phyloP scores from a whole-genome alignment of 2,797 vertebrate species.

The Neostethus bicornis region DNA sequence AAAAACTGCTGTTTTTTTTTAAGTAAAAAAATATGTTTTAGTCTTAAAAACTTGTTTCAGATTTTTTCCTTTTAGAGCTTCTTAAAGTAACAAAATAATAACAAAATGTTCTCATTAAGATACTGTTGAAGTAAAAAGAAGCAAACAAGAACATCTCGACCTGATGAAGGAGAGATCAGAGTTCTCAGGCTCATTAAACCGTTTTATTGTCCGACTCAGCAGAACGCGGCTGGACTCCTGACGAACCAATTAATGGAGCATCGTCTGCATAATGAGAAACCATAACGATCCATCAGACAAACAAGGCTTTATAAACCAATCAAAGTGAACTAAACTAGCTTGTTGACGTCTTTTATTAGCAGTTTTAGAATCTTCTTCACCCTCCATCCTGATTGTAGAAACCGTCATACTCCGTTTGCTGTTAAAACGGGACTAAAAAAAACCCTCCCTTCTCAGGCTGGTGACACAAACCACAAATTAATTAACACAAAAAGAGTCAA shows the following conservation, averaged over 20 bases:
- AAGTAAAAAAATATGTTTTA: too few relatives aligned
- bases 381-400: constrained; percentile 3
- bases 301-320: constrained; percentile 37
- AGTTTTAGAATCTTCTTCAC: constrained; percentile 13
- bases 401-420: neutral
- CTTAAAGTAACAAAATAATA: constrained; percentile 19
- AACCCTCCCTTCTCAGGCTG: constrained; percentile 8
- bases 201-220: constrained; percentile 62
- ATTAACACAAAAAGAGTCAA: constrained; percentile 45
- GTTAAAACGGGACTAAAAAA: constrained; percentile 13
- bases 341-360: constrained; percentile 30
- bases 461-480: constrained; percentile 21
- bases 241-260: constrained; percentile 63
- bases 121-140: constrained; percentile 33
- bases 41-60: too few relatives aligned
- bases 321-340: constrained; percentile 27
- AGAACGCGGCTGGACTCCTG: constrained; percentile 50
- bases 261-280: constrained; percentile 51
- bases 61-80: neutral
- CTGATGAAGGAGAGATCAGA: constrained; percentile 44
- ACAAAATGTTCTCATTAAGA: constrained; percentile 18
- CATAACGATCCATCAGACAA: constrained; percentile 56
- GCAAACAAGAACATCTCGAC: constrained; percentile 38
- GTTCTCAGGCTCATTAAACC: constrained; percentile 49
- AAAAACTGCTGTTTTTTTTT: too few relatives aligned